Evolutionary conservation across 2,113 vertebrate species (phyloP).

Genomic region (Xerus inauris): DNA sequence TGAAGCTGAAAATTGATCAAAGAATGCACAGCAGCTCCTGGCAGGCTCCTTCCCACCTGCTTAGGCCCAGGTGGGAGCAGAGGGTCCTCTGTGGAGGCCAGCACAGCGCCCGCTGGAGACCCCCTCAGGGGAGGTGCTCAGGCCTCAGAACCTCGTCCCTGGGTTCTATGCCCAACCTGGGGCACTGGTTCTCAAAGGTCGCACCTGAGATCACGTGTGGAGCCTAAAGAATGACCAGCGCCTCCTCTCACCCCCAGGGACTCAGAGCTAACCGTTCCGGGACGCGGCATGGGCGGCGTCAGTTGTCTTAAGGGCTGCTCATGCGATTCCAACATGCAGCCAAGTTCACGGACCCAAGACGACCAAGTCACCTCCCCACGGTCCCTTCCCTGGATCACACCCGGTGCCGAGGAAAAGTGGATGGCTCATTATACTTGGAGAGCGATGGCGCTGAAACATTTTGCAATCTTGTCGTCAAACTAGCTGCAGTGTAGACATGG

Average conservation of each 20-base stretch:
- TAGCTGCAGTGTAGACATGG: background rate
- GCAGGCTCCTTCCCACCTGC: background rate
- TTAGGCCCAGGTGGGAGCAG: background rate
- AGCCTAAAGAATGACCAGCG: background rate
- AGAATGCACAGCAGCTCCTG: background rate
- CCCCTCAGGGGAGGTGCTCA: background rate
- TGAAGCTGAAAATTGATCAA: background rate
- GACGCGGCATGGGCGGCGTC: background rate
- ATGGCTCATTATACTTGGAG: background rate
- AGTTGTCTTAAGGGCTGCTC: background rate
- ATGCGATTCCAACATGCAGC: background rate
- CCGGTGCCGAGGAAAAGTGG: background rate
- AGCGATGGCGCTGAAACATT: background rate
- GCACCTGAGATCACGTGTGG: background rate
- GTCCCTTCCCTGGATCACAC: background rate
- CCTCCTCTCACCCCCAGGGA: background rate
- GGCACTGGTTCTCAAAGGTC: background rate
- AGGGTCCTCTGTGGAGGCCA: background rate
- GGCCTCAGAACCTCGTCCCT: background rate
- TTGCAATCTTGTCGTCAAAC: background rate
- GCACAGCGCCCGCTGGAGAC: background rate
- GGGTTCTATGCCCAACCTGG: background rate
- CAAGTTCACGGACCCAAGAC: constrained; percentile 50
- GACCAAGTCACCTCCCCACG: background rate
- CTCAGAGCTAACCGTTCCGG: background rate